Evolutionary conservation across 2,113 vertebrate genomes (phyloP), one percentile per base, ranked within the genome.

Genomic region (Stigmatopora argus): DNA sequence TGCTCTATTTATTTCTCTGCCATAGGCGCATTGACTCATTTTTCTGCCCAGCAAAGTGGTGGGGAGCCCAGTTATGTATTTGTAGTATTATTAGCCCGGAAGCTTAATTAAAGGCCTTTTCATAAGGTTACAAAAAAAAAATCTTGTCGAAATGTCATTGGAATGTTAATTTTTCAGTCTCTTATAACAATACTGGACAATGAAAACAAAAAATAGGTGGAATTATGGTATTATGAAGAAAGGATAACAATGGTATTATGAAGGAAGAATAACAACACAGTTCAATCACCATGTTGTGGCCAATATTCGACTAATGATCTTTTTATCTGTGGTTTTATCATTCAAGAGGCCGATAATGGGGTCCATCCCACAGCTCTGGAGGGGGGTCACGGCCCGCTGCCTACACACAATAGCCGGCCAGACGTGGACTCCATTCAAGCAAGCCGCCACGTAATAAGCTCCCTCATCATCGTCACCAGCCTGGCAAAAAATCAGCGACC

Each of bases 361-460:
- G 76, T 83, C 11, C 77, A 57, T 15, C 48, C 65, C 79, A 71
- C 90, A 91, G 88, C 87, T 88, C 6, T 21, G 51, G 51, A 11
- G 51, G 82, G 65, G 66, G 62, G 88, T 87, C 86, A 87, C 75
- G 83, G 83, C 77, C 73, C 80, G 77, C 60, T 66, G 83, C 73
- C 46, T 62, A 15, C 56, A 73, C 68, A 88, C 86, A 89, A 90
- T 80, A 77, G 77, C 74, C 5, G 38, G 78, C 74, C 74, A 73
- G 84, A 71, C 81, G 66, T 60, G 63, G 80, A 74, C 57, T 51
- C 45, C 13, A 26, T 74, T 65, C 62, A 87, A 89, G 86, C 87
- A 79, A 71, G 64, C 83, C 86, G 72, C 73, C 78, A 41, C 38
- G 85, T 83, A 88, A 80, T 75, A 70, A 78, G 76, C 85, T 84